Evolutionary conservation across 2,888 invertebrate species (phyloP), one percentile per base, ranked within the genome.

Genomic region (Drosophila yooni): DNA sequence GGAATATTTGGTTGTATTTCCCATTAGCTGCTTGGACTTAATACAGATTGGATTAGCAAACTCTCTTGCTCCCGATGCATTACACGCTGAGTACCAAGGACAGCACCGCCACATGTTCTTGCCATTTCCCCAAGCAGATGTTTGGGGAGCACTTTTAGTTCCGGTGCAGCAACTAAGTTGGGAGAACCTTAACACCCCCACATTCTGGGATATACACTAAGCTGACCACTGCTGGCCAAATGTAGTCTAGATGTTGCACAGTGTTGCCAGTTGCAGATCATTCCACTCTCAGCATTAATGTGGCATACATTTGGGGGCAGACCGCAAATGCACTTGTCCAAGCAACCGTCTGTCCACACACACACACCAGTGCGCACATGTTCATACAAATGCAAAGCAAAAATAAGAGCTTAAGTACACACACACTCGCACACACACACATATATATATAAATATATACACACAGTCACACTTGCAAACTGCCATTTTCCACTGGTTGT

Each of bases 271-370:
- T 78, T 34, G 54, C 21, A 59, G 67, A 74, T 62, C 69, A 58
- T 63, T 64, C 77, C 70, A 79, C 74, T 81, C 71, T 79, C 68
- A 69, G 74, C 80, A 86, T 85, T 85, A 88, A 83, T 82, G 74
- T 86, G 74, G 86, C 78, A 80, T 82, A 81, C 80, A 86, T 86
- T 86, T 72, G 79, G 75, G 82, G 79, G 86, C 75, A 75, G 46
- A 79, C 86, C 84, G 68, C 85, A 85, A 88, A 85, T 85, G 86
- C 85, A 84, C 87, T 86, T 82, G 83, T 65, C 70, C 87, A 53
- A 75, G 74, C 65, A 63, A 65, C 68, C 60, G 60, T 70, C 60
- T 59, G 62, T 46, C 64, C 67, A 58, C 60, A 67, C 67, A 59
- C 46, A 50, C 50, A 50, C 50, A 50, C 61, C 60, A 65, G 53